phyloP scores from a whole-genome alignment of 2,888 invertebrate genomes.

The Dryadula phaetusa region DNA sequence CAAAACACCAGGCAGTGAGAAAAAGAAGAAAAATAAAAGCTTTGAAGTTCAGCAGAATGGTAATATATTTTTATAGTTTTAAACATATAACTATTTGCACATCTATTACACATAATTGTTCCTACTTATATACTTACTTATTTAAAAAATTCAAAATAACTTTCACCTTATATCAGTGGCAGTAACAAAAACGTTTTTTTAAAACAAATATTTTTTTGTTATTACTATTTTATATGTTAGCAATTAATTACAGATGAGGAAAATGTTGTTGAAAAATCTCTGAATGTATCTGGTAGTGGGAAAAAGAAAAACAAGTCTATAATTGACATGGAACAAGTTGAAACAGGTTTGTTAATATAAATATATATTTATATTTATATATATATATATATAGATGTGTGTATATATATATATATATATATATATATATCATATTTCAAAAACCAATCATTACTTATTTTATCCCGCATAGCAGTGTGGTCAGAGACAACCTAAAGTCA shows the following conservation, averaged over 20 bases:
- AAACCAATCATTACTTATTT: too few species aligned
- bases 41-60: slow-evolving; percentile 5
- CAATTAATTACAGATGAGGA: slow-evolving; percentile 1
- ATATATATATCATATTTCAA: too few species aligned
- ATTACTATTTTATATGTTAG: not conserved
- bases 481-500: too few species aligned
- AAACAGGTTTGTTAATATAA: not conserved
- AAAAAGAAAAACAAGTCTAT: slow-evolving; percentile 17
- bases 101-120: too few species aligned
- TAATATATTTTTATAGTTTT: slow-evolving; percentile 9
- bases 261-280: slow-evolving; percentile 22
- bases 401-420: too few species aligned
- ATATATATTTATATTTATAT: not conserved
- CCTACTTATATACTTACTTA: too few species aligned
- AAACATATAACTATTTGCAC: too few species aligned
- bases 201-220: not conserved
- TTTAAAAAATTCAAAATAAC: too few species aligned
- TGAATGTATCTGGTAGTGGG: slow-evolving; percentile 1
- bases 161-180: too few species aligned
- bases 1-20: slow-evolving; percentile 44
- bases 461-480: too few species aligned
- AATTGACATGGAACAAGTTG: not conserved
- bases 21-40: slow-evolving; percentile 38
- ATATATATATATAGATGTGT: too few species aligned
- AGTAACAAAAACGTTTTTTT: too few species aligned